A percentile compares a stretch with the other conserved stretches of the same genome.
Evolutionary conservation across 2,888 invertebrate genomes (phyloP).

Genomic region (Zygogramma bicolorata): DNA sequence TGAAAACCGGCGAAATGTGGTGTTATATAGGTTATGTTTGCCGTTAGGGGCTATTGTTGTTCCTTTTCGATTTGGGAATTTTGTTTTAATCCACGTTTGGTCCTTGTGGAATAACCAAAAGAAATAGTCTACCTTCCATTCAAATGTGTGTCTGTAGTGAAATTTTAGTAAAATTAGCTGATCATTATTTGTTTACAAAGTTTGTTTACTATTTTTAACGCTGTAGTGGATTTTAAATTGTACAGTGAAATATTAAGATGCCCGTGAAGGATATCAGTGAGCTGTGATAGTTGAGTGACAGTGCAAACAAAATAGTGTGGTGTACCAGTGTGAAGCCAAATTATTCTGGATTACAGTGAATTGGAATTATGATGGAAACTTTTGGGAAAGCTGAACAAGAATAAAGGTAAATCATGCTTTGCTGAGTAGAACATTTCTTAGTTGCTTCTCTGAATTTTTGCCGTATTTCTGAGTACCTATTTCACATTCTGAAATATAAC

Average conservation of each 20-base stretch:
- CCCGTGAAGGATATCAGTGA: conserved; percentile 37
- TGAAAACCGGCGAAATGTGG: conserved; percentile 58
- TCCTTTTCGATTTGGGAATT: conserved; percentile 48
- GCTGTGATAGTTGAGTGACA: conserved; percentile 51
- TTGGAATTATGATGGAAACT: conserved; percentile 35
- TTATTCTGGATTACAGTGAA: conserved; percentile 44
- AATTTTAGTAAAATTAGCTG: conserved; percentile 13
- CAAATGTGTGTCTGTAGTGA: conserved; percentile 23
- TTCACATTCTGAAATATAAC: conserved; percentile 20
- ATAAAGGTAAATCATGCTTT: conserved; percentile 29
- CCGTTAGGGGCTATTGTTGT: conserved; percentile 58
- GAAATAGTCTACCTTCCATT: conserved; percentile 6
- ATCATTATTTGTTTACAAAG: conserved; percentile 28
- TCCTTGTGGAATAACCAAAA: conserved; percentile 19
- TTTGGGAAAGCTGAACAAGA: conserved; percentile 15
- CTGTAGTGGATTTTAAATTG: background rate
- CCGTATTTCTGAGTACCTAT: background rate
- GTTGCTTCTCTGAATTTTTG: background rate
- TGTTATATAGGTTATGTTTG: conserved; percentile 58
- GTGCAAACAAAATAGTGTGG: conserved; percentile 48
- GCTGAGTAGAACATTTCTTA: background rate
- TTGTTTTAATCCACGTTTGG: conserved; percentile 50
- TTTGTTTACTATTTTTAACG: conserved; percentile 23
- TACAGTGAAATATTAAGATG: conserved; percentile 23
- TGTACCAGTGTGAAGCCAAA: conserved; percentile 36